Percentiles rank a stretch among this genome's conserved stretches.
phyloP scores from a whole-genome alignment of 2,888 invertebrate species.

The Cataglyphis livida region DNA sequence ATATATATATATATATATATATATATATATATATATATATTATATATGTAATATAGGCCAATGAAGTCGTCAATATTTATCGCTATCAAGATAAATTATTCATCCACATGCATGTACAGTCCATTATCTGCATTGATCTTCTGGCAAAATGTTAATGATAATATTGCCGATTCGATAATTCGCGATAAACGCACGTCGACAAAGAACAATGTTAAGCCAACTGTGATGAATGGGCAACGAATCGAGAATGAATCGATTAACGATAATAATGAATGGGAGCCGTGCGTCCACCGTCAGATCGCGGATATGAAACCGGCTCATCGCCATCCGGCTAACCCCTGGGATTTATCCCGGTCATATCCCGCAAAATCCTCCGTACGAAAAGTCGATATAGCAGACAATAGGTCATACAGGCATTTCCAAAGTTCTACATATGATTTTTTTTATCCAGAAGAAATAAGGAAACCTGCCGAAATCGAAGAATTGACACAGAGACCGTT shows the following conservation, averaged over 20 bases:
- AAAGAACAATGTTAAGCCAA: conserved; percentile 15
- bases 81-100: neutral
- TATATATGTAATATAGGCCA: neutral
- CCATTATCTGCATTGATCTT: neutral
- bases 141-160: conserved; percentile 9
- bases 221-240: conserved; percentile 31
- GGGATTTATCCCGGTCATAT: neutral
- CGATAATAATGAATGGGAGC: conserved; percentile 24
- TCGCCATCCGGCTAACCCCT: conserved; percentile 8
- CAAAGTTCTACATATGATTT: conserved; percentile 3
- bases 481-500: neutral
- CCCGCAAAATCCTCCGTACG: neutral
- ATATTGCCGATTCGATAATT: conserved; percentile 22
- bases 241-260: conserved; percentile 54
- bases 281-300: conserved; percentile 5
- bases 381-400: conserved; percentile 35
- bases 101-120: neutral
- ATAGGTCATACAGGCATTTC: neutral
- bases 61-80: conserved; percentile 21
- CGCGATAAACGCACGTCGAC: conserved; percentile 1
- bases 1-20: neutral
- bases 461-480: neutral
- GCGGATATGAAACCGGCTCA: neutral
- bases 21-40: neutral
- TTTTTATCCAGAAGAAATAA: conserved; percentile 7